Percentiles rank a stretch among this genome's conserved stretches.
Conservation (phyloP, 2,888 invertebrate genomes). For the Drosophila eohydei region DNA sequence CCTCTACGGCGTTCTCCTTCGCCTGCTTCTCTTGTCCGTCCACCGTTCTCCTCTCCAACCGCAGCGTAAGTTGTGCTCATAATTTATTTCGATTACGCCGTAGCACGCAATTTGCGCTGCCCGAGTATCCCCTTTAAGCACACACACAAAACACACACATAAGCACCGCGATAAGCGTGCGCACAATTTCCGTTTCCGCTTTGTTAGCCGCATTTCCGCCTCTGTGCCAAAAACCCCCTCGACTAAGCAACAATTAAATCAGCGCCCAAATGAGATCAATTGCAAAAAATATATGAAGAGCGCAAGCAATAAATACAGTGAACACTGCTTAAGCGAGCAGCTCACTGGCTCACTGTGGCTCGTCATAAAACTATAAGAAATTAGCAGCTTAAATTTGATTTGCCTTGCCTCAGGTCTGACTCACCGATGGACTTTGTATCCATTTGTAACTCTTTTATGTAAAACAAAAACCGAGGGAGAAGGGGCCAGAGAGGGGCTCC, state of each 20-base stretch:
- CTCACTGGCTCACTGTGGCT: neutral
- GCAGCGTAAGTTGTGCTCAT: conserved; percentile 72
- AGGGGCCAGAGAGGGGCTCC: neutral
- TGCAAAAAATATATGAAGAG: neutral
- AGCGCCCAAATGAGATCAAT: conserved; percentile 44
- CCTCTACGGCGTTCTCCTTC: neutral
- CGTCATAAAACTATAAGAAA: neutral
- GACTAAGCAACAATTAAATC: conserved; percentile 77
- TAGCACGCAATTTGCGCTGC: conserved; percentile 76
- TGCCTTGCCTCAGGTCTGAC: conserved; percentile 23
- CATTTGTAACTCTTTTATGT: conserved; percentile 18
- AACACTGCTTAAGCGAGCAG: neutral
- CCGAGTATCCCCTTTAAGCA: conserved; percentile 63
- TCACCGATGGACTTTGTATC: conserved; percentile 43
- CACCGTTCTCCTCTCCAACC: conserved; percentile 20
- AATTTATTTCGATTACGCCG: conserved; percentile 79
- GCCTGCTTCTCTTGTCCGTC: neutral
- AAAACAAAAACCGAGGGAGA: neutral
- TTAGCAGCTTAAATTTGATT: conserved; percentile 1
- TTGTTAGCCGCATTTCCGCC: conserved; percentile 63
- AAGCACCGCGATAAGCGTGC: conserved; percentile 66
- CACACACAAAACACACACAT: conserved; percentile 4
- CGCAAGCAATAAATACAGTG: neutral
- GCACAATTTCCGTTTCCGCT: conserved; percentile 76
- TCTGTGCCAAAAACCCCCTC: conserved; percentile 43